These are phyloP conservation scores for Hippoglossus hippoglossus DNA, from an alignment of 2,797 vertebrate genomes.

Conservation along the genomic window DNA sequence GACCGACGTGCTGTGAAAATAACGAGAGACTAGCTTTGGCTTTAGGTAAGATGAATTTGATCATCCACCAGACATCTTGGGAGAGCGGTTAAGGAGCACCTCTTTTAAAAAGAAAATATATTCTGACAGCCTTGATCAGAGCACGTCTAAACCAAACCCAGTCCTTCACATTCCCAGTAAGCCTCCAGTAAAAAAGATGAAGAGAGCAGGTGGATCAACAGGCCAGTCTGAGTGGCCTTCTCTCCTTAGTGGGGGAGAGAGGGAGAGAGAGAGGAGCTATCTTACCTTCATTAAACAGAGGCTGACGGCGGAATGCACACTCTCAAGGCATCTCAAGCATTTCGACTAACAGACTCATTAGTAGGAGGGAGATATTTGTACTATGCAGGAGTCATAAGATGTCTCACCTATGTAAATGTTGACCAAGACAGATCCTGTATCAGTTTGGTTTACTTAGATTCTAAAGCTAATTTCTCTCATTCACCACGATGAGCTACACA, in stretches of 20 bases:
- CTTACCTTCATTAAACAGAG: conserved; percentile 69
- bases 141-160: conserved; percentile 20
- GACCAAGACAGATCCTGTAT: neutral
- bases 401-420: neutral
- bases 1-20: neutral
- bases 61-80: conserved; percentile 4
- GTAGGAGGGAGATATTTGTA: conserved; percentile 25
- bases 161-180: conserved; percentile 22
- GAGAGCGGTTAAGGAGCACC: neutral
- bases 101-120: neutral
- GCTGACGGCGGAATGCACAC: conserved; percentile 58
- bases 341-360: conserved; percentile 58
- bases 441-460: neutral
- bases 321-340: conserved; percentile 51
- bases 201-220: conserved; percentile 47
- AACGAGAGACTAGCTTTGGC: neutral
- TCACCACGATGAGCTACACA: neutral
- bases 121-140: conserved; percentile 36
- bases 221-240: conserved; percentile 58
- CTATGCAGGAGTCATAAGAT: conserved; percentile 4
- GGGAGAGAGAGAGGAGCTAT: conserved; percentile 32
- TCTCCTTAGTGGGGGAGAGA: conserved; percentile 42
- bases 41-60: neutral
- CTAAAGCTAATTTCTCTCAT: neutral
- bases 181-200: conserved; percentile 46